Conservation (phyloP, 2,797 vertebrate species). For the Enteromius afrohamiltoni region DNA sequence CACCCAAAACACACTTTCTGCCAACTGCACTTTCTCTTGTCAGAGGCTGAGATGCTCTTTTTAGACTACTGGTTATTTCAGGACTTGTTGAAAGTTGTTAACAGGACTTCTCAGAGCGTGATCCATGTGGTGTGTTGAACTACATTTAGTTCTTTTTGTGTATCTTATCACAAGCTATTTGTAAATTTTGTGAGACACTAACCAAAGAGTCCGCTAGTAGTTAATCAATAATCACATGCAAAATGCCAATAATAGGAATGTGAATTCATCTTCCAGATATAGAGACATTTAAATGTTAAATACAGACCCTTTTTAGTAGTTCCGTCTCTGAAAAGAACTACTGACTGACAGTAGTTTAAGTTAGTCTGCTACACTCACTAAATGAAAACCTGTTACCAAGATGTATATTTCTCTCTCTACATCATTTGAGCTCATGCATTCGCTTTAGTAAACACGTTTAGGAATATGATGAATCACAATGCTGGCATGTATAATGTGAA, state of each 20-base stretch:
- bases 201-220: background rate
- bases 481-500: slow-evolving; percentile 33
- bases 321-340: background rate
- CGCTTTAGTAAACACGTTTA: slow-evolving; percentile 18
- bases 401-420: slow-evolving; percentile 7
- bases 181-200: background rate
- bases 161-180: background rate
- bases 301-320: background rate
- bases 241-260: background rate
- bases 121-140: background rate
- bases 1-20: slow-evolving; percentile 31
- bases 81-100: slow-evolving; percentile 1
- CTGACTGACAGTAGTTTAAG: background rate
- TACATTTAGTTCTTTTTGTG: background rate
- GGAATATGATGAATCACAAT: background rate
- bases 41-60: slow-evolving; percentile 22
- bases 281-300: background rate
- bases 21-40: slow-evolving; percentile 37
- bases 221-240: too few relatives aligned
- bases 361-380: background rate
- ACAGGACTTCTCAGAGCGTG: background rate
- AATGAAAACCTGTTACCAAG: background rate
- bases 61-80: slow-evolving; percentile 25
- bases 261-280: background rate
- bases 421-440: background rate